These are phyloP conservation scores for Clivina fossor DNA, from an alignment of 2,888 invertebrate genomes.

Conservation along the genomic window DNA sequence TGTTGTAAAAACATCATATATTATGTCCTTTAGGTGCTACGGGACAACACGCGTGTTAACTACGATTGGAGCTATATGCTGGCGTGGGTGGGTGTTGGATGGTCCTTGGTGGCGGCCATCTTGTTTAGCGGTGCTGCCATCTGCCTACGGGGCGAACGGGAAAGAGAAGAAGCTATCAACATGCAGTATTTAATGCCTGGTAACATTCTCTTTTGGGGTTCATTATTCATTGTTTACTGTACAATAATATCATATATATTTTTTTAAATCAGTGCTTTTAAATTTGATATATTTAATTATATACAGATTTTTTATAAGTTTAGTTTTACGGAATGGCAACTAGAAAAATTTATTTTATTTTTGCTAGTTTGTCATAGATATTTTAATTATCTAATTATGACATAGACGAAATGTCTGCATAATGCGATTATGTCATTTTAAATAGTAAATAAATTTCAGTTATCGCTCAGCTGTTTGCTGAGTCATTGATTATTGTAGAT, in stretches of 20 bases:
- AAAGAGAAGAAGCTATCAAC: constrained; percentile 93
- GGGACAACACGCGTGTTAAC: constrained; percentile 79
- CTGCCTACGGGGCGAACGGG: constrained; percentile 90
- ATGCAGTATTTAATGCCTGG: constrained; percentile 98
- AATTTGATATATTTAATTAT: too few species aligned
- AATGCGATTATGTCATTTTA: too few species aligned
- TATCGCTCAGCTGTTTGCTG: too few species aligned
- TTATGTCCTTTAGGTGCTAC: constrained; percentile 71
- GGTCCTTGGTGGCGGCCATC: constrained; percentile 87
- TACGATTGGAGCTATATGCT: constrained; percentile 98
- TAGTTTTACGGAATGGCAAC: too few species aligned
- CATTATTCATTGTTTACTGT: constrained; percentile 38
- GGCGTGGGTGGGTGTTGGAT: constrained; percentile 95
- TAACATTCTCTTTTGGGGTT: constrained; percentile 57
- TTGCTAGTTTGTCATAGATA: too few species aligned
- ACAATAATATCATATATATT: background rate
- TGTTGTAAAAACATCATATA: constrained; percentile 37
- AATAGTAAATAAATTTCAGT: too few species aligned
- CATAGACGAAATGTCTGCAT: too few species aligned
- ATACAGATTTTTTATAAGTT: too few species aligned
- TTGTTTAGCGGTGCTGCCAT: constrained; percentile 92
- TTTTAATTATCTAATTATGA: too few species aligned
- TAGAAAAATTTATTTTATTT: too few species aligned
- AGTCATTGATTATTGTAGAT: too few species aligned
- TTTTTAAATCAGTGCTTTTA: background rate